phyloP scores from a whole-genome alignment of 1,140 invertebrate genomes.

The Gryon sp. region DNA sequence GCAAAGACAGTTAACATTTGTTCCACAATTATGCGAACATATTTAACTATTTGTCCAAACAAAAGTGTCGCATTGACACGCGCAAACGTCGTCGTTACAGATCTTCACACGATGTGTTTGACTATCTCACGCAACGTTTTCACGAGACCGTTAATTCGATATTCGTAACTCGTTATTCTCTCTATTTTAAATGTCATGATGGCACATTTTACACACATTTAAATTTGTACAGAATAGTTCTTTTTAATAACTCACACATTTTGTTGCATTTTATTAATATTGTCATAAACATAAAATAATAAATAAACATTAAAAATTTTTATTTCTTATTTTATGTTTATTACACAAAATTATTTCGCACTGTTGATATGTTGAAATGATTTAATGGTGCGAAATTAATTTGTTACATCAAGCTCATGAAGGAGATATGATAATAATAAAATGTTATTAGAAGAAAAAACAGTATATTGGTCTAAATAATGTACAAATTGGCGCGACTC shows the following conservation, averaged over 20 bases:
- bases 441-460: too few relatives aligned
- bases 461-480: constrained; percentile 72
- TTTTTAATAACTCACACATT: too few relatives aligned
- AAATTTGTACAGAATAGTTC: too few relatives aligned
- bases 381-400: too few relatives aligned
- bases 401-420: too few relatives aligned
- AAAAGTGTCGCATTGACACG: constrained; percentile 59
- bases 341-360: too few relatives aligned
- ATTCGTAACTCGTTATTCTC: constrained; percentile 18
- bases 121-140: constrained; percentile 57
- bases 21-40: constrained; percentile 62
- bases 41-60: constrained; percentile 66
- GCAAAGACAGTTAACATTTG: constrained; percentile 44
- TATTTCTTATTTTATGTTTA: too few relatives aligned
- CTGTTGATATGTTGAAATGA: too few relatives aligned
- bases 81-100: constrained; percentile 61
- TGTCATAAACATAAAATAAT: too few relatives aligned
- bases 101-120: constrained; percentile 59
- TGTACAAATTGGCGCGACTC: constrained; percentile 76
- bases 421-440: constrained; percentile 11
- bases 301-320: too few relatives aligned
- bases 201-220: neutral
- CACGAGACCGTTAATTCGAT: constrained; percentile 40
- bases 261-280: too few relatives aligned
- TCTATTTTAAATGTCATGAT: neutral